Base-by-base conservation (phyloP, 2,797 vertebrate genomes). In the Xenops minutus region DNA sequence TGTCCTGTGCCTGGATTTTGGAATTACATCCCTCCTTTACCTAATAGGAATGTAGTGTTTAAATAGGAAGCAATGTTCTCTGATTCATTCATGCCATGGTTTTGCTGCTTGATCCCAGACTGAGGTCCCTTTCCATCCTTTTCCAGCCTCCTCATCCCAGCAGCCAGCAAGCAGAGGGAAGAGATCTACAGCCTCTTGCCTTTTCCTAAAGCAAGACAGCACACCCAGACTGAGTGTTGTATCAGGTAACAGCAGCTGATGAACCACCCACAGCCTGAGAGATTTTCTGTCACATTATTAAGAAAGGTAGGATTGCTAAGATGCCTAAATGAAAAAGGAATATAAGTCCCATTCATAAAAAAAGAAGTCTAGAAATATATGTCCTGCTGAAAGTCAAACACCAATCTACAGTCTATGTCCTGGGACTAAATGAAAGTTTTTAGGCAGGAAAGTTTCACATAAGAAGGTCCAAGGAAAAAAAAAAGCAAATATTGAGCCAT, bases 401-500 rank as follows among this genome's bases (percentile, higher is more conserved):
- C 34, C 29, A n/a, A 85, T 16, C 52, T 73, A 51, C 13, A 54
- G 10, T n/a, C 55, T 52, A 63, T 79, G 52, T 46, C 39, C 21
- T 77, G 17, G 8, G 24, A 68, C 12, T n/a, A 49, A 15, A 4
- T 69, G 29, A 41, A 89, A 76, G 11, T 4, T 67, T 88, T 81
- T 48, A 88, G 29, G 32, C 15, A 36, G 26, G 66, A 48, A 54
- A 49, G 48, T 76, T 21, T 84, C 79, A n/a, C 26, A 6, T 78
- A 73, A 77, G 26, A 39, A 36, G 16, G n/a, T 67, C 41, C 41
- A 73, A 24, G 5, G 15, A 37, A 59, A 41, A 39, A 15, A 52
- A 46, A n/a, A 36, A 14, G 3, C 3, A 46, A 22, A 24, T 18
- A 34, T 3, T 0, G 1, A 81, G 15, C 15, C 64, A 49, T 46